Base-by-base conservation (phyloP, 2,113 vertebrate genomes). In the Paralichthys olivaceus region DNA sequence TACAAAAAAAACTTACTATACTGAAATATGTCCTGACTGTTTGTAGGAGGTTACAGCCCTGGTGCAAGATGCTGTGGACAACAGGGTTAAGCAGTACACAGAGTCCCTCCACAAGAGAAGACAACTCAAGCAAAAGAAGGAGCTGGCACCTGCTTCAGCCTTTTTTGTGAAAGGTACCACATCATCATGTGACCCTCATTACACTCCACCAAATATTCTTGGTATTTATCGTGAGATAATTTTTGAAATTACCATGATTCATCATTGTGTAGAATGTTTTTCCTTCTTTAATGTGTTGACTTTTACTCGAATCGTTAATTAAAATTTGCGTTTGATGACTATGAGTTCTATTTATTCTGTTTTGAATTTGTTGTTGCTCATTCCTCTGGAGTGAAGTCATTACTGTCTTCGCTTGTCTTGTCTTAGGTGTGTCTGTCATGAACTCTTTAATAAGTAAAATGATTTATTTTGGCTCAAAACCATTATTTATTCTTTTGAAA, bases 81-180 rank as follows among this genome's bases (percentile, higher is more conserved):
- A 93, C 60, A 95, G 96, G 85, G 94, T 98, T 58, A 95, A 91
- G 75, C 93, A 93, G 62, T 95, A 95, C 82, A 77, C 93, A 45
- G 94, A 95, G 87, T 75, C 76, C 2, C 91, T 34, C 73, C 95
- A 93, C 84, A 90, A 84, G 0, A 94, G 88, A 79, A 93, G 76
- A 15, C 93, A 90, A 0, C 73, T 86, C 71, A 96, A 95, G 81
- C 83, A 87, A 14, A 94, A 77, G 71, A 76, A 78, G 81, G 95
- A 96, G 83, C 89, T 89, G 47, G 80, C 90, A 51, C 81, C 94
- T 78, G 93, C 92, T 77, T 89, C 64, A 56, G 93, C 95, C 19
- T 88, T 98, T 83, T 94, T 84, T 91, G 90, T 95, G 71, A 94
- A 95, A n/a, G 97, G 97, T 98, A 96, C 90, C 32, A 34, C 55